A percentile compares a stretch with the other conserved stretches of the same genome.
Conservation (phyloP, 2,113 vertebrate genomes). For the Phaethon lepturus region DNA sequence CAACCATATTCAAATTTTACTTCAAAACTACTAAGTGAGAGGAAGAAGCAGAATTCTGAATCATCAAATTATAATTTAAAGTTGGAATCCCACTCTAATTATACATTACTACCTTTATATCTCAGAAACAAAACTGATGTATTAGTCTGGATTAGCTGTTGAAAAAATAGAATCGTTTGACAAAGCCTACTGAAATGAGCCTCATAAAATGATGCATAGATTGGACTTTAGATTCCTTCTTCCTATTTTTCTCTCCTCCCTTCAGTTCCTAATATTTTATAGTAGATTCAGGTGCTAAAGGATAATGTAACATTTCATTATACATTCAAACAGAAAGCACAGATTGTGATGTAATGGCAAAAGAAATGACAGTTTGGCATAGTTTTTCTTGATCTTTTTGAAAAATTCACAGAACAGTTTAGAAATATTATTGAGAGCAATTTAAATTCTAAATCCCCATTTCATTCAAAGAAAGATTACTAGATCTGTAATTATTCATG, state of each 20-base stretch:
- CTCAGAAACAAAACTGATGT: background rate
- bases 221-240: background rate
- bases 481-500: background rate
- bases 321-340: background rate
- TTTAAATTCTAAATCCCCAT: conserved; percentile 8
- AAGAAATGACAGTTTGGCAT: background rate
- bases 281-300: background rate
- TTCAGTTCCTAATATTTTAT: background rate
- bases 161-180: background rate
- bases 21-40: background rate
- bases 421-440: background rate
- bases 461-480: conserved; percentile 20
- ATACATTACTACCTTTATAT: background rate
- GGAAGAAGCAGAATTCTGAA: background rate
- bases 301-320: background rate
- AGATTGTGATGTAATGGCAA: background rate
- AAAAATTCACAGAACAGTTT: conserved; percentile 3
- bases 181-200: background rate
- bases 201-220: background rate
- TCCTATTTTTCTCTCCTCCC: background rate
- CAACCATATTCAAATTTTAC: background rate
- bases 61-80: background rate
- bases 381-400: background rate
- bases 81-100: background rate
- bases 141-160: background rate